Evolutionary conservation across 23 tunicate genomes (phyloP).

Genomic region (Styela plicata): DNA sequence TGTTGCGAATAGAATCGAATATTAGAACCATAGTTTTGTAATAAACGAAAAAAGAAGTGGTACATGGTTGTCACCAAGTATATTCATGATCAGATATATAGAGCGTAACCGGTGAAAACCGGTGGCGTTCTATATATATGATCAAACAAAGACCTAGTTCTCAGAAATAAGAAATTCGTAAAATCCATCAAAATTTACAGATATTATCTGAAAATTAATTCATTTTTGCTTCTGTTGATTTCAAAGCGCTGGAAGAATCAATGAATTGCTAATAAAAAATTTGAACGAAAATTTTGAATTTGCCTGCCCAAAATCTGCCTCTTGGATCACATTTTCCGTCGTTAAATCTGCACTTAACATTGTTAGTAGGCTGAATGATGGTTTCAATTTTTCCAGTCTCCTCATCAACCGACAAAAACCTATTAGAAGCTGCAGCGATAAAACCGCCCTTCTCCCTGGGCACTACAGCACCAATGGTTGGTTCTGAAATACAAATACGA

Average conservation of each 20-base stretch:
- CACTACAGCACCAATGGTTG: constrained; percentile 24
- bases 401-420: constrained; percentile 20
- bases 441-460: constrained; percentile 27
- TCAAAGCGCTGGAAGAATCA: too few relatives aligned
- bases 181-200: not conserved
- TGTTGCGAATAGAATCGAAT: too few relatives aligned
- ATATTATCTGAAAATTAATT: not conserved
- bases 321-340: constrained; percentile 34
- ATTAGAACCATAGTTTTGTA: too few relatives aligned
- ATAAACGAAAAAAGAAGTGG: too few relatives aligned
- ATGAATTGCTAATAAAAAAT: not conserved
- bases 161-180: not conserved
- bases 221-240: too few relatives aligned
- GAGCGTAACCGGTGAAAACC: too few relatives aligned
- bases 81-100: too few relatives aligned
- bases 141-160: too few relatives aligned
- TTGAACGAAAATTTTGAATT: too few relatives aligned
- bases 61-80: too few relatives aligned
- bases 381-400: constrained; percentile 10
- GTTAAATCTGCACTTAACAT: constrained; percentile 13
- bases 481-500: too few relatives aligned
- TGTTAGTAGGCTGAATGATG: not conserved
- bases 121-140: too few relatives aligned
- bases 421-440: constrained; percentile 20
- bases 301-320: constrained; percentile 31